Evolutionary conservation across 2,113 vertebrate genomes (phyloP).

Genomic region (Cathartes aura): DNA sequence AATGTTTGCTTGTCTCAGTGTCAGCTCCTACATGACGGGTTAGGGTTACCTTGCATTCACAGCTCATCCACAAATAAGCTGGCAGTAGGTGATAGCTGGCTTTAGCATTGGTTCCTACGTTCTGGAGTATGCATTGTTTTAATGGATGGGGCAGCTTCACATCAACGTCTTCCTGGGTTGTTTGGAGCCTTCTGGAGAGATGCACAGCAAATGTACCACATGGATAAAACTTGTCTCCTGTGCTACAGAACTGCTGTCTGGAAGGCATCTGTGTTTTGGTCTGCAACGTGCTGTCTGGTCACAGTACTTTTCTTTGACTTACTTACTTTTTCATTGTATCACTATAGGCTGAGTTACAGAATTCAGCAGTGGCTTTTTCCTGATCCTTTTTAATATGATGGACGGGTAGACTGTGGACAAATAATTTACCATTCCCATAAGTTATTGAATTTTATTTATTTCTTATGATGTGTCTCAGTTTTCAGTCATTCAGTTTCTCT

Average conservation of each 20-base stretch:
- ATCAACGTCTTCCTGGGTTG: background rate
- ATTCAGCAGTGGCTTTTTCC: background rate
- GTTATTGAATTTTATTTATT: background rate
- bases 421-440: background rate
- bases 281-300: background rate
- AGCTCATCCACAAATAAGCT: background rate
- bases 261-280: background rate
- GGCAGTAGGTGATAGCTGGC: background rate
- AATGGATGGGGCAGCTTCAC: background rate
- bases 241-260: background rate
- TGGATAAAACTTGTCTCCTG: background rate
- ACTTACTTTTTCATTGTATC: background rate
- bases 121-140: background rate
- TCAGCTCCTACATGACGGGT: background rate
- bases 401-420: background rate
- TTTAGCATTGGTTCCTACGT: background rate
- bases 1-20: background rate
- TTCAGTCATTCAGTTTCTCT: background rate
- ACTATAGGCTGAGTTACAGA: background rate
- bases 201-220: background rate
- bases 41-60: background rate
- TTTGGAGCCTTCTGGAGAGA: background rate
- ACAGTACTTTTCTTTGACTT: background rate
- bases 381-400: background rate
- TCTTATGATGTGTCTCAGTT: background rate